Evolutionary conservation across 2,888 invertebrate genomes (phyloP).

Genomic region (Drosophila diplacantha): DNA sequence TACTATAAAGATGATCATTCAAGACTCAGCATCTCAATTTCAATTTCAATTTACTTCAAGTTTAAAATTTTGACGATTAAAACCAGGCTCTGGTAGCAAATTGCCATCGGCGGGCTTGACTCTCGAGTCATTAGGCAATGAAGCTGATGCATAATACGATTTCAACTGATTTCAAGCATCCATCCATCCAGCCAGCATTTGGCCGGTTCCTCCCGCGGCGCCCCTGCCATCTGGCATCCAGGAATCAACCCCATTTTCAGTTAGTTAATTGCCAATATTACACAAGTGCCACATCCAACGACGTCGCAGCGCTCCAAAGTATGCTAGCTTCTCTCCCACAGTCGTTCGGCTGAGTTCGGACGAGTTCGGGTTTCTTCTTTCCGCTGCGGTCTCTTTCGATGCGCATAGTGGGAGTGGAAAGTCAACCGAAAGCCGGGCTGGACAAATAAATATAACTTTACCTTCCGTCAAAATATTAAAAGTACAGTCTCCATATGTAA

Average conservation of each 20-base stretch:
- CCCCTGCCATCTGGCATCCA: slow-evolving; percentile 52
- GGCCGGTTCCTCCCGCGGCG: background rate
- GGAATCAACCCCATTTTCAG: slow-evolving; percentile 68
- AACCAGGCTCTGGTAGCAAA: background rate
- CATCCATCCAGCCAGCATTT: slow-evolving; percentile 9
- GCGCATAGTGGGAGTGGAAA: slow-evolving; percentile 2
- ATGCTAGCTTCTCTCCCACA: slow-evolving; percentile 33
- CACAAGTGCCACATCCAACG: slow-evolving; percentile 61
- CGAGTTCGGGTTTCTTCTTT: slow-evolving; percentile 19
- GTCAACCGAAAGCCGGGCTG: background rate
- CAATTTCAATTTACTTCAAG: background rate
- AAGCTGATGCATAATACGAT: slow-evolving; percentile 27
- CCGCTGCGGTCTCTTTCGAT: slow-evolving; percentile 16
- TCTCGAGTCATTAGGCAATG: slow-evolving; percentile 30
- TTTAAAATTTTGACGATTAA: background rate
- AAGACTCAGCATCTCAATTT: no score
- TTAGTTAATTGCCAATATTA: slow-evolving; percentile 71
- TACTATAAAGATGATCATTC: background rate
- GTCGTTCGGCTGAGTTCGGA: slow-evolving; percentile 11
- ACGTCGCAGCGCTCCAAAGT: slow-evolving; percentile 55
- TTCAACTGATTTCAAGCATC: slow-evolving; percentile 31
- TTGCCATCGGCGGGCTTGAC: slow-evolving; percentile 8
- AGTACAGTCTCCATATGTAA: no score
- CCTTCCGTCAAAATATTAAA: background rate
- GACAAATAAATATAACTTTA: no score